These are phyloP conservation scores for Cephalotes varians DNA, from an alignment of 2,888 invertebrate species.

Conservation along the genomic window DNA sequence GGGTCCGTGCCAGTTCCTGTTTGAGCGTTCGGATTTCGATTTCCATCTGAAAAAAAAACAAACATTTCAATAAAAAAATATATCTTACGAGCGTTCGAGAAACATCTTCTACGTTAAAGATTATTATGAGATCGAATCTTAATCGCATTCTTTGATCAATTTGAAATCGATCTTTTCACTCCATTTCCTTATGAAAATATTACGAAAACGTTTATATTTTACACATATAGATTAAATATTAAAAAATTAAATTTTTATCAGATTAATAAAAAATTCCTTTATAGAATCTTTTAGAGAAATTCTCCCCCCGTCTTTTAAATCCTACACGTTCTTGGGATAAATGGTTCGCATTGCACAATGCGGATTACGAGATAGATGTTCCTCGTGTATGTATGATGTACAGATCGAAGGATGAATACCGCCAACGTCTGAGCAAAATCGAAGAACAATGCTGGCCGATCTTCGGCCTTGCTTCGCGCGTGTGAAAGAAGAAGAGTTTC, in stretches of 20 bases:
- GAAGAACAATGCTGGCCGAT: constrained; percentile 50
- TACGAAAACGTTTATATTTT: neutral
- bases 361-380: constrained; percentile 15
- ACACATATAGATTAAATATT: neutral
- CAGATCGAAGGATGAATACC: constrained; percentile 30
- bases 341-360: constrained; percentile 26
- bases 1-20: constrained; percentile 89
- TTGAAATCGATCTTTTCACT: neutral
- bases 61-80: neutral
- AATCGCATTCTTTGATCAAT: neutral
- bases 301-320: neutral
- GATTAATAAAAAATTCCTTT: neutral
- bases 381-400: constrained; percentile 28
- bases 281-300: neutral
- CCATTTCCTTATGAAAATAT: neutral
- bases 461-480: constrained; percentile 44
- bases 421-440: constrained; percentile 31
- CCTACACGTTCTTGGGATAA: neutral
- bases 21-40: constrained; percentile 86
- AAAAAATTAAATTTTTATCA: neutral
- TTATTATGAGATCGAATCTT: neutral
- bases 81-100: neutral
- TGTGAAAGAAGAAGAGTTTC: constrained; percentile 70
- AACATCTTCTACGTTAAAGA: neutral
- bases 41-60: constrained; percentile 88